phyloP scores from a whole-genome alignment of 2,797 vertebrate species.

The Coranthus polyacanthus region DNA sequence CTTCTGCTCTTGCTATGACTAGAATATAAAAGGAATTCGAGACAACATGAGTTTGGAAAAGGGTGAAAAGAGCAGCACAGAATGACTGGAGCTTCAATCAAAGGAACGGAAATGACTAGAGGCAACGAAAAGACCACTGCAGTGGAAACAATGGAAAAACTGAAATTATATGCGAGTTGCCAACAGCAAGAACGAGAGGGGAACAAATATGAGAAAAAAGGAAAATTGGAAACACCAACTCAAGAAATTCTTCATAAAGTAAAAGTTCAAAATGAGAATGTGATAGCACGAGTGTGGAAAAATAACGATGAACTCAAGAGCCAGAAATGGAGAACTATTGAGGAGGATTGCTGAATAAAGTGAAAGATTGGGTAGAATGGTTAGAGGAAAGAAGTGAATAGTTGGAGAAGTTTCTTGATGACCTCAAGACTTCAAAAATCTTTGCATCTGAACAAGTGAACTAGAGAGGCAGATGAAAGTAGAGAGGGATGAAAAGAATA shows the following conservation, averaged over 20 bases:
- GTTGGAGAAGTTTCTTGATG: conserved; percentile 63
- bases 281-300: conserved; percentile 31
- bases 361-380: not conserved
- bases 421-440: conserved; percentile 69
- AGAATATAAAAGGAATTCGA: conserved; percentile 6
- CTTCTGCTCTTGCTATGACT: not conserved
- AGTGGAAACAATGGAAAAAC: conserved; percentile 24
- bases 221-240: conserved; percentile 3
- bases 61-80: not conserved
- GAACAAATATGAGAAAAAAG: conserved; percentile 22
- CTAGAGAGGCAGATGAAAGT: conserved; percentile 71
- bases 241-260: conserved; percentile 32
- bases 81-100: conserved; percentile 32
- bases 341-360: conserved; percentile 42
- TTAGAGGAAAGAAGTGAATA: conserved; percentile 32
- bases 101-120: conserved; percentile 28
- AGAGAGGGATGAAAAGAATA: conserved; percentile 73
- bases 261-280: conserved; percentile 39
- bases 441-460: conserved; percentile 60
- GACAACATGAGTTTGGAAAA: not conserved
- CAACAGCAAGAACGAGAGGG: conserved; percentile 20
- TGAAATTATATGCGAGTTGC: conserved; percentile 26
- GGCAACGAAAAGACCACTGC: conserved; percentile 28
- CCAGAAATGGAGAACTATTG: conserved; percentile 27
- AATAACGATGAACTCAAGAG: conserved; percentile 35